phyloP scores from a whole-genome alignment of 2,888 invertebrate species.

The Erpobdella octoculata region DNA sequence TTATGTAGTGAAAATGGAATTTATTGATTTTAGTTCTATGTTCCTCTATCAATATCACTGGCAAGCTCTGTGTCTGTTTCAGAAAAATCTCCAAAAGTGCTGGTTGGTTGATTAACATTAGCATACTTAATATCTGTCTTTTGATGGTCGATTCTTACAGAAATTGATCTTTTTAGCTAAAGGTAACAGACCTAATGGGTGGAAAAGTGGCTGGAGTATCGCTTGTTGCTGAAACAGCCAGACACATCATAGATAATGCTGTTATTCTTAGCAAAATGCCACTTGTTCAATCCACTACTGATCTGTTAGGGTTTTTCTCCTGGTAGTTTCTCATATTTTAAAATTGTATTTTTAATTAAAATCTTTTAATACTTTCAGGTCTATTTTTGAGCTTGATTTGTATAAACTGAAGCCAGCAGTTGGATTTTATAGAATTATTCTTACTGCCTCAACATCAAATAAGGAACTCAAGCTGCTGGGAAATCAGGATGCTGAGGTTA shows the following conservation, averaged over 20 bases:
- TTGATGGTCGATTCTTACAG: too few species aligned
- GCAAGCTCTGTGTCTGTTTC: constrained; percentile 72
- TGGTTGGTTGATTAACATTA: constrained; percentile 40
- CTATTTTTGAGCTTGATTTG: constrained; percentile 67
- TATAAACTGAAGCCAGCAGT: constrained; percentile 69
- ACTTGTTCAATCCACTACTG: constrained; percentile 50
- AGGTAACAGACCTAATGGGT: constrained; percentile 54
- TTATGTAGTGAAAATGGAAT: too few species aligned
- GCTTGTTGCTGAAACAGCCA: constrained; percentile 70
- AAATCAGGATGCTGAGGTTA: constrained; percentile 55
- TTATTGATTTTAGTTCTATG: constrained; percentile 57
- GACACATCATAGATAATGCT: constrained; percentile 65
- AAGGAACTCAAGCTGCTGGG: constrained; percentile 58
- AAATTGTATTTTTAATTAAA: neutral
- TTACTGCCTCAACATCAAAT: constrained; percentile 64
- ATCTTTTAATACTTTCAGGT: constrained; percentile 38
- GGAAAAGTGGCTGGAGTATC: constrained; percentile 59
- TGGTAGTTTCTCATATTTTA: neutral
- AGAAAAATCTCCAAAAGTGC: constrained; percentile 64
- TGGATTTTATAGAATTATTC: constrained; percentile 73
- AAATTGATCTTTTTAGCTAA: constrained; percentile 41
- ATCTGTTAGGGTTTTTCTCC: constrained; percentile 41
- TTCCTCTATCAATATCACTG: constrained; percentile 76
- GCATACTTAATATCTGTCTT: neutral
- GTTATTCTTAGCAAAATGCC: constrained; percentile 64